These are phyloP conservation scores for Amblyornis subalaris DNA, from an alignment of 2,113 vertebrate genomes.

Conservation along the genomic window DNA sequence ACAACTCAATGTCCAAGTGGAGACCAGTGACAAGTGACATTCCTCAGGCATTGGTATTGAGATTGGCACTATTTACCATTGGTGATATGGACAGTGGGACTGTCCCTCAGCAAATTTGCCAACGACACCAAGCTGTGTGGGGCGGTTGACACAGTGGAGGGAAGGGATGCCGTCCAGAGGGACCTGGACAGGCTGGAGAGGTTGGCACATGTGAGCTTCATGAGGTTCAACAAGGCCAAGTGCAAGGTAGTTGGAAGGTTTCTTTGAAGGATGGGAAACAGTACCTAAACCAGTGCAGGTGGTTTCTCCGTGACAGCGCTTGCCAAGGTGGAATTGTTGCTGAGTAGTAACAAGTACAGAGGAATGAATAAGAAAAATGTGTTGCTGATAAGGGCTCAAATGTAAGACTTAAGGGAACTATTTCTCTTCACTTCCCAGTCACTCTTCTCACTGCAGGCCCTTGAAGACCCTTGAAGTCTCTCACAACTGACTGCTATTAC, in stretches of 20 bases:
- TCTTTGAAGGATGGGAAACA: background rate
- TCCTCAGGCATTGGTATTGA: background rate
- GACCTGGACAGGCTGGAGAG: background rate
- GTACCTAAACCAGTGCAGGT: background rate
- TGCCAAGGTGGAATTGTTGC: background rate
- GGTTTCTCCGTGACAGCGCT: background rate
- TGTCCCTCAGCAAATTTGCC: background rate
- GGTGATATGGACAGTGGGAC: no score
- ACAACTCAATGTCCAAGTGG: background rate
- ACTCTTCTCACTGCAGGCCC: background rate
- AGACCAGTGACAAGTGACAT: background rate
- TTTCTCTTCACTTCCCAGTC: background rate
- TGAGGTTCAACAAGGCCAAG: background rate
- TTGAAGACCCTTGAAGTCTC: background rate
- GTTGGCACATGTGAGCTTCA: no score
- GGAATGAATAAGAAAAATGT: background rate
- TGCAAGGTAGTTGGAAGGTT: background rate
- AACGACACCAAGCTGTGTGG: accelerated
- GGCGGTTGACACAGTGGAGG: accelerated
- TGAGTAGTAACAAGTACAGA: background rate
- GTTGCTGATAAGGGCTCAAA: background rate
- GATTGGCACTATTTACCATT: background rate
- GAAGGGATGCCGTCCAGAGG: background rate
- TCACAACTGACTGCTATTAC: background rate
- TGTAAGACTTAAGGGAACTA: background rate